Conservation (phyloP, 2,888 invertebrate genomes). For the Carpatolechia fugitivella region DNA sequence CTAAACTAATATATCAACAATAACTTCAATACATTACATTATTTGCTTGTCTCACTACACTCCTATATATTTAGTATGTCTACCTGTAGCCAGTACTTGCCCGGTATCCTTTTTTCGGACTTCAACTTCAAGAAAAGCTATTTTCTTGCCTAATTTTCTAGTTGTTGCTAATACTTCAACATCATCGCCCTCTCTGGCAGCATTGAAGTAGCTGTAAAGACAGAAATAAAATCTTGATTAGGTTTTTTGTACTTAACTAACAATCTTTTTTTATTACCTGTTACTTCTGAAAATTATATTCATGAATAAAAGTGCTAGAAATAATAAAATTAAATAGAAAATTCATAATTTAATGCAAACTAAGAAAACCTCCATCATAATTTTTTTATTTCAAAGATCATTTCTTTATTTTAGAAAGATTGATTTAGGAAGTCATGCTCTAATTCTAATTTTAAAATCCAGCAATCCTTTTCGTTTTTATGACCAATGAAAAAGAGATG, state of each 20-base stretch:
- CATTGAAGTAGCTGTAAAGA: conserved; percentile 83
- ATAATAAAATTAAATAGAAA: too few species aligned
- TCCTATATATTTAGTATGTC: conserved; percentile 87
- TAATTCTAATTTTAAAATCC: too few species aligned
- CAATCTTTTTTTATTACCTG: too few species aligned
- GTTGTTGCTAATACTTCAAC: conserved; percentile 89
- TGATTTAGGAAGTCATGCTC: too few species aligned
- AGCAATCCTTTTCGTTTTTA: too few species aligned
- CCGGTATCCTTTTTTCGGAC: conserved; percentile 87
- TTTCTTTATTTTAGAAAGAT: too few species aligned
- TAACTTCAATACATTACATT: background rate
- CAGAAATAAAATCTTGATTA: background rate
- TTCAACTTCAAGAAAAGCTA: conserved; percentile 91
- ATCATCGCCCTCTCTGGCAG: conserved; percentile 87
- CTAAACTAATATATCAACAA: background rate
- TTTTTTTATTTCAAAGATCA: too few species aligned
- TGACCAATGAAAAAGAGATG: too few species aligned
- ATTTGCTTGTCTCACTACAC: conserved; percentile 26
- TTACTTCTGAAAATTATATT: too few species aligned
- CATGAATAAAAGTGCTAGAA: too few species aligned
- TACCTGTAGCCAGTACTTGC: conserved; percentile 87
- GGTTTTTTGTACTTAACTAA: background rate
- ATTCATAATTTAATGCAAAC: too few species aligned
- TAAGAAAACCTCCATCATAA: too few species aligned
- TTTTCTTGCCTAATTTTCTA: conserved; percentile 85